These are phyloP conservation scores for Grallaria varia DNA, from an alignment of 2,113 vertebrate species.

Conservation along the genomic window DNA sequence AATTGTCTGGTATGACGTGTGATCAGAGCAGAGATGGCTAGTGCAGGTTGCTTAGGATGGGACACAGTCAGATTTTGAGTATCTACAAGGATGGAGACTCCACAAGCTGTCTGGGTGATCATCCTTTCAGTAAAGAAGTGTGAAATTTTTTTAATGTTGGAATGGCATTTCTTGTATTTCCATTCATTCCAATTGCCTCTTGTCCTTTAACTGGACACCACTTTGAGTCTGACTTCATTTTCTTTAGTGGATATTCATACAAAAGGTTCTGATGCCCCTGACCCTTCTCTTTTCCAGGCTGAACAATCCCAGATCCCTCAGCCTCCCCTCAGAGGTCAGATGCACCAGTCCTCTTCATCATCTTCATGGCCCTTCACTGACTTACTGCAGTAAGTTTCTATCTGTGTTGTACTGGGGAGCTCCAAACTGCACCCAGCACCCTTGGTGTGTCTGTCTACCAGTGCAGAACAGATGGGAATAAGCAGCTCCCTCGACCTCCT, in stretches of 20 bases:
- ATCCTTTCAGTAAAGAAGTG: background rate
- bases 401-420: background rate
- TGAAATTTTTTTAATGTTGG: background rate
- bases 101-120: background rate
- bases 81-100: background rate
- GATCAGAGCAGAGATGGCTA: background rate
- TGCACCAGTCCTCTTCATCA: background rate
- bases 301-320: background rate
- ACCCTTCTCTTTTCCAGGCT: background rate
- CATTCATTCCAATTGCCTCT: background rate
- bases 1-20: background rate
- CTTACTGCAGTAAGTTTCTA: background rate
- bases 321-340: background rate
- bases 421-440: background rate
- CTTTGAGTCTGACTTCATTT: background rate
- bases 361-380: background rate
- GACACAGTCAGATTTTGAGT: background rate
- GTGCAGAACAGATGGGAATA: background rate
- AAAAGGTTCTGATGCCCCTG: background rate
- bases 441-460: background rate
- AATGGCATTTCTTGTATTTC: background rate
- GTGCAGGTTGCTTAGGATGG: background rate
- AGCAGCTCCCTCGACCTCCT: background rate
- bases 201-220: background rate
- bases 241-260: background rate